Evolutionary conservation across 2,113 vertebrate genomes (phyloP).

Genomic region (Arvicanthis niloticus): DNA sequence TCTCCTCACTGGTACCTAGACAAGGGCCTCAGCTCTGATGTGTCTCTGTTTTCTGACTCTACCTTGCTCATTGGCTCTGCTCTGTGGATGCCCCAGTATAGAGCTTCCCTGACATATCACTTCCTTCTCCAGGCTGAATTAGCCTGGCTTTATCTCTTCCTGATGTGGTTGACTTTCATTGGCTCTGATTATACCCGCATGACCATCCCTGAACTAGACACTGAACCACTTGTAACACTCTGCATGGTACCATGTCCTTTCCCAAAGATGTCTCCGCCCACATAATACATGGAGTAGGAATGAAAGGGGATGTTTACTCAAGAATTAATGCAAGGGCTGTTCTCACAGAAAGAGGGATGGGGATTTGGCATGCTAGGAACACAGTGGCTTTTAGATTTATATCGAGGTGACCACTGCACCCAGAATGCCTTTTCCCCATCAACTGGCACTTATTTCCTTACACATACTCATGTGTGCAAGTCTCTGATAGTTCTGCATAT

Average conservation of each 20-base stretch:
- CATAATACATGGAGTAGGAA: no score
- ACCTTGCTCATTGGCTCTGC: neutral
- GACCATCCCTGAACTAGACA: no score
- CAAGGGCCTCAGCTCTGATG: neutral
- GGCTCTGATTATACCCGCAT: neutral
- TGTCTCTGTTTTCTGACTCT: accelerated
- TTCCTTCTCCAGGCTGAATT: neutral
- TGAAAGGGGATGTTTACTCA: neutral
- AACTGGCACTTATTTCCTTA: accelerated
- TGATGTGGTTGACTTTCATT: neutral
- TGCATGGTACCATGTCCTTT: neutral
- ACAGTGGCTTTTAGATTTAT: no score
- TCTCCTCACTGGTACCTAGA: neutral
- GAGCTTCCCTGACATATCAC: neutral
- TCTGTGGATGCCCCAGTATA: no score
- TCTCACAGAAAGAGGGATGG: neutral
- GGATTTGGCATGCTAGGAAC: neutral
- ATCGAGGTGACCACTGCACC: accelerated
- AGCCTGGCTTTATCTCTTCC: neutral
- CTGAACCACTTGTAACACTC: neutral
- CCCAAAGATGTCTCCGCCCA: neutral
- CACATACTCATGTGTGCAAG: accelerated
- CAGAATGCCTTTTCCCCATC: accelerated
- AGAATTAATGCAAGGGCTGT: neutral
- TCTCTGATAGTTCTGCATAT: no score